These are phyloP conservation scores for Zaprionus ornatus DNA, from an alignment of 1,140 invertebrate genomes.

Conservation along the genomic window DNA sequence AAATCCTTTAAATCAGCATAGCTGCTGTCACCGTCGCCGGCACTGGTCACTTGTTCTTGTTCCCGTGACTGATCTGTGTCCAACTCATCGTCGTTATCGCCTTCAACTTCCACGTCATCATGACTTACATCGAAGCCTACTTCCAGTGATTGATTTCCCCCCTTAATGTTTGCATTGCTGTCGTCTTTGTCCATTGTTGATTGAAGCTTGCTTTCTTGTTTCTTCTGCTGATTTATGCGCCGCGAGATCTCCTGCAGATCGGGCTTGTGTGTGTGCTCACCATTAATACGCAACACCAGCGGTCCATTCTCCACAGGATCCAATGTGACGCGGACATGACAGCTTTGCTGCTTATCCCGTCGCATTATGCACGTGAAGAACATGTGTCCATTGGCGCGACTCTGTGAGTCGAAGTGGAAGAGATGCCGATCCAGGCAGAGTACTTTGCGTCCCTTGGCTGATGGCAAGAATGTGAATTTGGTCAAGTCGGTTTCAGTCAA, in stretches of 20 bases:
- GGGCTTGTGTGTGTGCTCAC: slow-evolving; percentile 62
- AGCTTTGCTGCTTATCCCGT: slow-evolving; percentile 59
- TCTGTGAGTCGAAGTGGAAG: slow-evolving; percentile 72
- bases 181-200: neutral
- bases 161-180: neutral
- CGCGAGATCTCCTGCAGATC: slow-evolving; percentile 52
- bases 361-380: slow-evolving; percentile 76
- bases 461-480: slow-evolving; percentile 74
- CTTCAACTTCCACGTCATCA: slow-evolving; percentile 16
- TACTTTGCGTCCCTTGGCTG: slow-evolving; percentile 73
- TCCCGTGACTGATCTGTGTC: slow-evolving; percentile 7
- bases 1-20: slow-evolving; percentile 39
- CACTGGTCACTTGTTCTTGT: slow-evolving; percentile 11
- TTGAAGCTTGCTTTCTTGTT: slow-evolving; percentile 13
- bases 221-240: slow-evolving; percentile 52
- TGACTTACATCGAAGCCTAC: slow-evolving; percentile 40
- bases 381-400: slow-evolving; percentile 64
- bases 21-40: neutral
- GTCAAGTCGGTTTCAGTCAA: slow-evolving; percentile 59
- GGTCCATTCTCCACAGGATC: slow-evolving; percentile 55
- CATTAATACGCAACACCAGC: slow-evolving; percentile 65
- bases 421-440: slow-evolving; percentile 65
- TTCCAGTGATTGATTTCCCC: neutral
- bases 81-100: slow-evolving; percentile 2
- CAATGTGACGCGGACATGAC: slow-evolving; percentile 69